Percentiles rank a stretch among this genome's conserved stretches.
Conservation (phyloP, 2,888 invertebrate genomes). For the Phragmatobia fuliginosa region DNA sequence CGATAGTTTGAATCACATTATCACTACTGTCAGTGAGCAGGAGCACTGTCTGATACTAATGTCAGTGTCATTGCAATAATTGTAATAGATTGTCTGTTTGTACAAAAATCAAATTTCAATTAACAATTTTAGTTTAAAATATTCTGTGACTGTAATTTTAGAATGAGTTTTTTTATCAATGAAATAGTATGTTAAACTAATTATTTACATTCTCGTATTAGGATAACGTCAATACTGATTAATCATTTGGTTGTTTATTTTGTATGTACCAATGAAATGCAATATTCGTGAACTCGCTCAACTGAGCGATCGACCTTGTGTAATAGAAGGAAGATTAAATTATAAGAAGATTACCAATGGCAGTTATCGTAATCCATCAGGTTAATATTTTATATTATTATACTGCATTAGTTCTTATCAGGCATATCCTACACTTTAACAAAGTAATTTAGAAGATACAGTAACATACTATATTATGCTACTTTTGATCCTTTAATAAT, state of each 20-base stretch:
- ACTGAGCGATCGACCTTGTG: slow-evolving; percentile 87
- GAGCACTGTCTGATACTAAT: not conserved
- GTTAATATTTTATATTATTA: slow-evolving; percentile 56
- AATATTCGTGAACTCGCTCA: slow-evolving; percentile 90
- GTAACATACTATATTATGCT: not conserved
- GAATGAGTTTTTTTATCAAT: not conserved
- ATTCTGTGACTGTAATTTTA: not conserved
- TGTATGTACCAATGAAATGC: slow-evolving; percentile 88
- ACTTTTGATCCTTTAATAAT: not conserved
- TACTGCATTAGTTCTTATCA: not conserved
- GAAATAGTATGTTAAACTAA: not conserved
- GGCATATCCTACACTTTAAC: not conserved
- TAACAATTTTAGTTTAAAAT: not conserved
- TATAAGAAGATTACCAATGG: slow-evolving; percentile 88
- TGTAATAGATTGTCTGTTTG: not conserved
- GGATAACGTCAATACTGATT: slow-evolving; percentile 15
- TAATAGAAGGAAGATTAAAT: slow-evolving; percentile 90
- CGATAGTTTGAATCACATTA: no score
- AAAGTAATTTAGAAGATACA: slow-evolving; percentile 3
- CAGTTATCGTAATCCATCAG: slow-evolving; percentile 83
- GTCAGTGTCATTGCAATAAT: not conserved
- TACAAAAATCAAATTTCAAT: not conserved
- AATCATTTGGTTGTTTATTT: slow-evolving; percentile 16
- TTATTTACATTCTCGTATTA: slow-evolving; percentile 5
- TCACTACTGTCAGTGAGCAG: not conserved